phyloP scores from a whole-genome alignment of 2,797 vertebrate genomes.

The Fistularia tabacaria region DNA sequence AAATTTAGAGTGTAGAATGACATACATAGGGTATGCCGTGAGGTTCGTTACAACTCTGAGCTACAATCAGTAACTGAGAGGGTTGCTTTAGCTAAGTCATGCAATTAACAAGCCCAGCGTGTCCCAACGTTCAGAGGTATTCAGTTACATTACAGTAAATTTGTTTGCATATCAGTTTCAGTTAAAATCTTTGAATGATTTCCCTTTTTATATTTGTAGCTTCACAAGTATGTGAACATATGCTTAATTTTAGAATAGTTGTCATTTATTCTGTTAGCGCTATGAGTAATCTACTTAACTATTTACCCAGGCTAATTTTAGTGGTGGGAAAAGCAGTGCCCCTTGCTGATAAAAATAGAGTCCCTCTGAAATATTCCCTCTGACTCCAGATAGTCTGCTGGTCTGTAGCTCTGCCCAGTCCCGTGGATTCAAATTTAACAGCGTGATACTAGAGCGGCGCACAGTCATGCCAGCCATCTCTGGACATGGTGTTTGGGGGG shows the following conservation, averaged over 20 bases:
- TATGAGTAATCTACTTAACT: constrained; percentile 71
- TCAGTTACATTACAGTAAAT: constrained; percentile 57
- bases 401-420: constrained; percentile 81
- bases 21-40: constrained; percentile 16
- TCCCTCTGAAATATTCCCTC: constrained; percentile 88
- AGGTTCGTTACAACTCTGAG: constrained; percentile 29
- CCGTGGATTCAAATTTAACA: constrained; percentile 90
- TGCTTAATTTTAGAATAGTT: constrained; percentile 28
- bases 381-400: constrained; percentile 97
- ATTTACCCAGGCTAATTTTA: constrained; percentile 84
- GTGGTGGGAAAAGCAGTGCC: constrained; percentile 73
- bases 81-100: constrained; percentile 52
- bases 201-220: not conserved
- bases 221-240: constrained; percentile 14
- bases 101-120: constrained; percentile 61
- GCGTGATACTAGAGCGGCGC: constrained; percentile 86
- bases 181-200: constrained; percentile 15
- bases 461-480: constrained; percentile 86
- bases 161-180: constrained; percentile 35
- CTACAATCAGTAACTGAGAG: constrained; percentile 54
- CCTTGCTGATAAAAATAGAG: constrained; percentile 90
- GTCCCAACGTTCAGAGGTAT: constrained; percentile 62
- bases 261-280: constrained; percentile 63
- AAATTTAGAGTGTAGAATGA: too few species aligned
- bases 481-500: constrained; percentile 47